phyloP scores from a whole-genome alignment of 1,140 invertebrate genomes.

The Myzus persicae region DNA sequence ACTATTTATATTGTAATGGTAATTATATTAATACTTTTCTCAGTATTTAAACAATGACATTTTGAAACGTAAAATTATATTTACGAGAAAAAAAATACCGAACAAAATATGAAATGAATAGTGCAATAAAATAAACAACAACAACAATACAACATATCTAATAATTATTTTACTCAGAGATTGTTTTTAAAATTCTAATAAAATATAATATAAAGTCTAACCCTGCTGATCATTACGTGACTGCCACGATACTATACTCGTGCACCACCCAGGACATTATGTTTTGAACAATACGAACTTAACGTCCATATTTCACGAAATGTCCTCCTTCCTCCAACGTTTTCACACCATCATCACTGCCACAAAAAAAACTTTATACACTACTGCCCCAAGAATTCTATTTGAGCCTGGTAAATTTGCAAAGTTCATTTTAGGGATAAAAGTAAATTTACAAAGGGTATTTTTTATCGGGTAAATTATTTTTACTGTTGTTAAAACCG shows the following conservation, averaged over 20 bases:
- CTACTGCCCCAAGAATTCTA: neutral
- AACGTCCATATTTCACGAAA: neutral
- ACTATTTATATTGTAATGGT: neutral
- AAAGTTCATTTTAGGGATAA: too few relatives aligned
- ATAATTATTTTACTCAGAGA: neutral
- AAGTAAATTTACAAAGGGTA: too few relatives aligned
- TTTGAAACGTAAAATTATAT: neutral
- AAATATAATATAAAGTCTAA: constrained; percentile 16
- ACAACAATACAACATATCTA: too few relatives aligned
- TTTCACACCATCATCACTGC: neutral
- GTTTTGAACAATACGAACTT: constrained; percentile 10
- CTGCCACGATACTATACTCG: neutral
- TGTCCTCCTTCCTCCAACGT: neutral
- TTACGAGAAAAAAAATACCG: neutral
- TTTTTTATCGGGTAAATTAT: too few relatives aligned
- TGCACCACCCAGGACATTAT: neutral
- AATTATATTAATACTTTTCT: neutral
- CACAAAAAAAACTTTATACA: neutral
- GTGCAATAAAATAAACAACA: neutral
- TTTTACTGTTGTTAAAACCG: too few relatives aligned
- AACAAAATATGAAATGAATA: neutral
- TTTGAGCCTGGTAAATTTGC: too few relatives aligned
- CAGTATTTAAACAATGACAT: neutral
- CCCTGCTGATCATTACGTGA: constrained; percentile 5
- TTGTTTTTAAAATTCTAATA: constrained; percentile 24